Conservation (phyloP, 2,113 vertebrate genomes). For the Clarias gariepinus region DNA sequence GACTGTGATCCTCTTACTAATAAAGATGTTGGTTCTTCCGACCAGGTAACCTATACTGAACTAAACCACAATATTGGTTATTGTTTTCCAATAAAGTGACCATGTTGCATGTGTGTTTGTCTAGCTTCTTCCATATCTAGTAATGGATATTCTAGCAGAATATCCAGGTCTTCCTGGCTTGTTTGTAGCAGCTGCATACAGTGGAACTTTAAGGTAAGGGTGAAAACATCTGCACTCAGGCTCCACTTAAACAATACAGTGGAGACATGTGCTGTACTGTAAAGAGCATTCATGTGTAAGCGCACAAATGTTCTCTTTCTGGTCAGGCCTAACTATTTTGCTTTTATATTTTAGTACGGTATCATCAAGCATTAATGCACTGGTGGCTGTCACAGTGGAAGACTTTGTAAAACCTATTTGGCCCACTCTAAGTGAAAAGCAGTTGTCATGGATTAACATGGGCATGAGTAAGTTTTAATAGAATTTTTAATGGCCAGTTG, state of each 20-base stretch:
- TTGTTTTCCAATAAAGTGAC: neutral
- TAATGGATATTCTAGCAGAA: slow-evolving; percentile 85
- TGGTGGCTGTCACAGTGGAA: slow-evolving; percentile 86
- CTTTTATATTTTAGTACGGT: slow-evolving; percentile 77
- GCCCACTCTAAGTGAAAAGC: slow-evolving; percentile 71
- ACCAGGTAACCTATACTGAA: slow-evolving; percentile 68
- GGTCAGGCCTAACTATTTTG: neutral
- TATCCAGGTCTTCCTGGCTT: slow-evolving; percentile 91
- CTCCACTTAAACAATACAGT: neutral
- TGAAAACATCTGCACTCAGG: neutral
- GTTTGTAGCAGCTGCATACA: slow-evolving; percentile 95
- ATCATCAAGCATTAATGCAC: slow-evolving; percentile 89
- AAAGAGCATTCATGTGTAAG: neutral
- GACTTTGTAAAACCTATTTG: slow-evolving; percentile 78
- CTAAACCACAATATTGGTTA: neutral
- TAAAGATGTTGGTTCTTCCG: slow-evolving; percentile 59
- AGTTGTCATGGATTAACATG: slow-evolving; percentile 83
- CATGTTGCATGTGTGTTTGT: neutral
- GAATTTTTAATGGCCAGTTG: neutral
- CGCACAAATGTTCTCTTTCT: neutral
- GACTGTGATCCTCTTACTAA: slow-evolving; percentile 74
- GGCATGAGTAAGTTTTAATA: slow-evolving; percentile 79
- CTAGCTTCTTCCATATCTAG: slow-evolving; percentile 92
- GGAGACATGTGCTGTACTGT: neutral
- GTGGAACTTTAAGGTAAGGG: slow-evolving; percentile 92